Evolutionary conservation across 2,888 invertebrate species (phyloP), one percentile per base, ranked within the genome.

Genomic region (Diabrotica balteata): DNA sequence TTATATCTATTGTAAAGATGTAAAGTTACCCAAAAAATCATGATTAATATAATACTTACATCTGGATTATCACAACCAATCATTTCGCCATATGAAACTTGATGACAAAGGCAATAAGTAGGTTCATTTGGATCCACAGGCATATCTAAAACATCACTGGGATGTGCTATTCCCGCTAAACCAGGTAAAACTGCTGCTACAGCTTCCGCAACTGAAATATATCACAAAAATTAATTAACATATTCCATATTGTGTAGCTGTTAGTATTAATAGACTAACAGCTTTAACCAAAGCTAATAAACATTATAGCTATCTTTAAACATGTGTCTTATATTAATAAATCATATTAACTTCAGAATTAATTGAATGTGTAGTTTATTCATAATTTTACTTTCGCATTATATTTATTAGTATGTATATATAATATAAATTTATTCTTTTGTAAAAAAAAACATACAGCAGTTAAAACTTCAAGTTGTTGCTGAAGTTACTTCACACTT

Each of bases 51-150:
- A 57, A 52, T 70, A 85, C 87, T 87, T 84, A 90, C 93, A 87
- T 94, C 94, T 59, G 91, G 91, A 84, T 97, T 97, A 85, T 97
- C 97, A 87, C 97, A 97, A 72, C 94, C 95, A 80, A 97, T 96
- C 97, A 97, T 97, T 86, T 97, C 95, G 65, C 97, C 97, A 78
- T 96, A 97, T 5, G 96, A 96, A 59, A 94, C 94, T 89, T 98
- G 98, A 84, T 98, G 97, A 81, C 98, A 99, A 50, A 97, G 86
- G 83, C 98, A 99, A 83, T 99, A 99, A 0, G 97, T 98, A 0
- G 98, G 98, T 82, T 99, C 98, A 81, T 98, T 98, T 0, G 98
- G 98, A 87, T 99, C 94, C 0, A 94, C 94, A 0, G 94, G 94
- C 94, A 94, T 94, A 76, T 94, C 94, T 49, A 94, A 85, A 9